These are phyloP conservation scores for Adineta ricciae DNA, from an alignment of 2,888 invertebrate genomes.

Conservation along the genomic window DNA sequence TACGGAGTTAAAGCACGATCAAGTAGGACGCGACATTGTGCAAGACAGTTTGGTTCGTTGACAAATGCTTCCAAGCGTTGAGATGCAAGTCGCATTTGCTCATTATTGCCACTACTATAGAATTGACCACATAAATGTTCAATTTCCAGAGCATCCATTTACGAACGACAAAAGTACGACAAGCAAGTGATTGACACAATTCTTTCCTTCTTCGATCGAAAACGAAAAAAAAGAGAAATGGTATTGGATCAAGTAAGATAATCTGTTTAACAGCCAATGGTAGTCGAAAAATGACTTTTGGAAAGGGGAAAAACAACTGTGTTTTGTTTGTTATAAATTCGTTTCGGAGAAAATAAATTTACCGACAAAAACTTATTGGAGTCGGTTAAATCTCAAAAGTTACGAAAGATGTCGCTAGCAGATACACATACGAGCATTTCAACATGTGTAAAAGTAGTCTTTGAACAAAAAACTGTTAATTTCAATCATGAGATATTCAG, in stretches of 20 bases:
- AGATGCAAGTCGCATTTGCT: conserved; percentile 77
- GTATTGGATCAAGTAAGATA: neutral
- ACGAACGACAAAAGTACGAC: no score
- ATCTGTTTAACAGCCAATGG: neutral
- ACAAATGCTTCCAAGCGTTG: conserved; percentile 84
- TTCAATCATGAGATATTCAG: no score
- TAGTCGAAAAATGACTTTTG: no score
- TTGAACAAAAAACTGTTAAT: no score
- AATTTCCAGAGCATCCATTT: conserved; percentile 52
- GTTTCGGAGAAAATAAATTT: no score
- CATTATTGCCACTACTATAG: conserved; percentile 72
- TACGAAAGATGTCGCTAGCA: no score
- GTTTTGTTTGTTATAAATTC: no score
- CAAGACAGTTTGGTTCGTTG: conserved; percentile 74
- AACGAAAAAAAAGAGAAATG: neutral
- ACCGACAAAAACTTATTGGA: no score
- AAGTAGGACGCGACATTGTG: conserved; percentile 83
- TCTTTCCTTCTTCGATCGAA: neutral
- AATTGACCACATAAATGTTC: conserved; percentile 91
- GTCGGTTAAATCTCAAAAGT: no score
- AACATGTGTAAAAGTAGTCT: no score
- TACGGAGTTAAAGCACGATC: conserved; percentile 60
- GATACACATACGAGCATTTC: no score
- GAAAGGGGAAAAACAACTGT: no score
- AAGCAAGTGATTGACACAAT: neutral